Evolutionary conservation across 2,797 vertebrate genomes (phyloP).

Genomic region (Dermochelys coriacea): DNA sequence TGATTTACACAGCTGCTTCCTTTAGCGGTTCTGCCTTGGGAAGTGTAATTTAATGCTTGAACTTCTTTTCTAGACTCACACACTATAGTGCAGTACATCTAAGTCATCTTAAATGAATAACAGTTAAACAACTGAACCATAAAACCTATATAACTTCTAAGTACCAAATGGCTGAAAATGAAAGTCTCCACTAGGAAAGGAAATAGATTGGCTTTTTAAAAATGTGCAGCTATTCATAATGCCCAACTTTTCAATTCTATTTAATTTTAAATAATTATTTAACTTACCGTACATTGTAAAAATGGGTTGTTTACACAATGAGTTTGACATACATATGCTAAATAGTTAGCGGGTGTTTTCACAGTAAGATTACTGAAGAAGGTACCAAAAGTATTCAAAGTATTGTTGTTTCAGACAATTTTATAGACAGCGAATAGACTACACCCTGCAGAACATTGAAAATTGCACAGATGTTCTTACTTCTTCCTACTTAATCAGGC

Average conservation of each 20-base stretch:
- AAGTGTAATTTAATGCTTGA: not conserved
- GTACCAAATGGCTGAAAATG: not conserved
- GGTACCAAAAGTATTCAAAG: conserved; percentile 34
- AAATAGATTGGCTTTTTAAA: not conserved
- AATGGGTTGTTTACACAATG: not conserved
- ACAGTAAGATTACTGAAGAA: not conserved
- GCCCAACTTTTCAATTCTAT: not conserved
- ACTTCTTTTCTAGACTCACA: not conserved
- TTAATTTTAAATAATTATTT: not conserved
- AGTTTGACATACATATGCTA: not conserved
- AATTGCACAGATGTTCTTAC: conserved; percentile 73
- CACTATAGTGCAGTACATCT: rapidly evolving
- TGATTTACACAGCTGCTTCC: conserved; percentile 5
- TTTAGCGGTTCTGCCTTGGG: not conserved
- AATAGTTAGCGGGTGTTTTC: not conserved
- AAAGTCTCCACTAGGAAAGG: not conserved
- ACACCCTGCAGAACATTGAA: conserved; percentile 12
- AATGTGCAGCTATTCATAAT: not conserved
- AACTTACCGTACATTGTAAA: not conserved
- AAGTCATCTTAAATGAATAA: not conserved
- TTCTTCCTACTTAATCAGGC: conserved; percentile 57
- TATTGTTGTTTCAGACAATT: conserved; percentile 62
- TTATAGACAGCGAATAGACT: not conserved
- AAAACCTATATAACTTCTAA: not conserved
- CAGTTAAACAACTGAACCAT: not conserved